phyloP scores from a whole-genome alignment of 2,113 vertebrate genomes.

The Taxidea taxus region DNA sequence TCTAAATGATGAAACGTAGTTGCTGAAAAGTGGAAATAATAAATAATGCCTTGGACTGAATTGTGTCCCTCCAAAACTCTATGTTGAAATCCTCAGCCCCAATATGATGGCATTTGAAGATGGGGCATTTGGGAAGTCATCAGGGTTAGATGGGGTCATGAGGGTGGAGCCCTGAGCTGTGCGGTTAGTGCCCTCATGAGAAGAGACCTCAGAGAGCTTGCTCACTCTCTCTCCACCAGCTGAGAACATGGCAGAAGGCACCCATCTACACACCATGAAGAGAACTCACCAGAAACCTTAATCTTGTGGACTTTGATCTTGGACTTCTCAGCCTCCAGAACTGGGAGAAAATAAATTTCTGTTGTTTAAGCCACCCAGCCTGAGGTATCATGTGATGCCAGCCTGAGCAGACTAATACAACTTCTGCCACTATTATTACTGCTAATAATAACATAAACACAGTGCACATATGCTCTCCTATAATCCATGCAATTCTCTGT shows the following conservation, averaged over 20 bases:
- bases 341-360: background rate
- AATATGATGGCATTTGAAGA: background rate
- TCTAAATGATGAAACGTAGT: background rate
- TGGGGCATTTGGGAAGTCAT: background rate
- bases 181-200: background rate
- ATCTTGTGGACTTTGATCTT: background rate
- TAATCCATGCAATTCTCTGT: background rate
- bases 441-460: background rate
- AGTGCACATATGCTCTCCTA: background rate
- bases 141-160: background rate
- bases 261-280: background rate
- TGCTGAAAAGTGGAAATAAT: background rate
- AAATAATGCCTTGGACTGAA: background rate
- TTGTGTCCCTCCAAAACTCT: background rate
- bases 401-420: background rate
- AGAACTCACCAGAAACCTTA: background rate
- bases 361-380: background rate
- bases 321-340: background rate
- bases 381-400: background rate
- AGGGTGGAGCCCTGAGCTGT: fast-evolving
- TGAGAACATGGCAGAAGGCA: background rate
- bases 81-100: background rate
- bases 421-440: too few species aligned
- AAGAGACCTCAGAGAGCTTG: background rate
- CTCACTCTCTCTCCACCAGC: background rate